Evolutionary conservation across 2,797 vertebrate species (phyloP), one percentile per base, ranked within the genome.

Genomic region (Diplodus puntazzo): DNA sequence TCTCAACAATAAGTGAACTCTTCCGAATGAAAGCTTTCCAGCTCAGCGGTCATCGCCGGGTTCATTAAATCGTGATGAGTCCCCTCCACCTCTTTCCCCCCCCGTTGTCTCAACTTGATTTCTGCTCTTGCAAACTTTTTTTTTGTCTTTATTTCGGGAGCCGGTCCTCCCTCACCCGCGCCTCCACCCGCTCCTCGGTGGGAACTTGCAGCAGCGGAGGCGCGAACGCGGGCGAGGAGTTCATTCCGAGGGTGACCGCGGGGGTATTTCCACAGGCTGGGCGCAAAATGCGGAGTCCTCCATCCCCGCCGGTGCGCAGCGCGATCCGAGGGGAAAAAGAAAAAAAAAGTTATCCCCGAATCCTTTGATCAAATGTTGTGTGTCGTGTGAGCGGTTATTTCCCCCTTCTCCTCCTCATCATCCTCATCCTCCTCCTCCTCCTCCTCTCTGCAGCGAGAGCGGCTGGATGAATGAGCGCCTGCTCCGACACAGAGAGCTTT

Each of bases 401-500:
- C 5, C 69, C 64, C 42, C 55, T 43, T 39, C 3, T 39, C 25
- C 45, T 16, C 14, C 45, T 18, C 46, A 20, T 66, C 46, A 14
- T 16, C 14, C 14, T 18, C 46, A 12, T 66, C 46, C 20, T 42
- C 14, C 14, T 46, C 45, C 45, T 16, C 45, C 45, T 46, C 45
- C 5, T 16, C 16, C 45, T 49, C 48, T 73, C 52, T 21, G 68
- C 87, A 52, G 68, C 49, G 80, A 25, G 87, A 81, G 87, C 82
- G 43, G 77, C 42, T 70, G 87, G 76, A 83, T 92, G 90, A 90
- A 89, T 88, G 91, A 85, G 83, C 83, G 74, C 83, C 73, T 68
- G 83, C 89, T 85, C 75, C 79, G 13, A 83, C 90, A 89, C 87
- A 87, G 81, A 84, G 84, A 83, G 83, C 87, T 85, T 83, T 87